These are phyloP conservation scores for Hippopotamyrus pictus DNA, from an alignment of 2,797 vertebrate species.

Conservation along the genomic window DNA sequence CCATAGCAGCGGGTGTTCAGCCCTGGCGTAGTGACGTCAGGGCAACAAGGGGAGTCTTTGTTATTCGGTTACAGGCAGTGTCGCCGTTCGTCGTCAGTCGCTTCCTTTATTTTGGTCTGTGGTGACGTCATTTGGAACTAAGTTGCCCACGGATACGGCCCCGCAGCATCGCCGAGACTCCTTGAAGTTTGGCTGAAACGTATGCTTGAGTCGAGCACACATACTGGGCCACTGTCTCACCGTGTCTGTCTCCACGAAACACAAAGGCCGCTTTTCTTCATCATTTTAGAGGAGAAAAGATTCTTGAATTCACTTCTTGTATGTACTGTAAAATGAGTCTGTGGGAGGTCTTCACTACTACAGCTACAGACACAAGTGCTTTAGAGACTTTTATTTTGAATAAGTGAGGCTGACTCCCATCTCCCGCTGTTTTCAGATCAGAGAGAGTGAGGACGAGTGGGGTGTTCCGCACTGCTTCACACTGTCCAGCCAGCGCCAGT, in stretches of 20 bases:
- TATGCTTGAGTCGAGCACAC: background rate
- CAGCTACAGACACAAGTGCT: background rate
- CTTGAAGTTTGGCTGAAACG: background rate
- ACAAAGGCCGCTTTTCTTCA: background rate
- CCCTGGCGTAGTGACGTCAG: background rate
- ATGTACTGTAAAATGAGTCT: background rate
- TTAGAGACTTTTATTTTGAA: background rate
- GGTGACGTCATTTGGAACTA: background rate
- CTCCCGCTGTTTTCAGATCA: slow-evolving; percentile 66
- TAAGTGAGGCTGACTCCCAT: slow-evolving; percentile 23
- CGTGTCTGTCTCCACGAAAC: background rate
- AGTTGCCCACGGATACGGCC: background rate
- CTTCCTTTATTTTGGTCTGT: background rate
- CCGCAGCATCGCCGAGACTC: background rate
- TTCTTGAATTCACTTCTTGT: background rate
- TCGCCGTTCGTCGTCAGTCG: background rate
- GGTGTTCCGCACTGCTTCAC: slow-evolving; percentile 91
- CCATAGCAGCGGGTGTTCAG: background rate
- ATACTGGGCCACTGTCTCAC: background rate
- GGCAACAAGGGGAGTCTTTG: background rate
- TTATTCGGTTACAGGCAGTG: background rate
- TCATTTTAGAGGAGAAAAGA: background rate
- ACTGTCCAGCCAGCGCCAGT: slow-evolving; percentile 79
- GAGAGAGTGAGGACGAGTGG: slow-evolving; percentile 95
- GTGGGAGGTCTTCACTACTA: background rate